Conservation (phyloP, 2,113 vertebrate genomes). For the Neomonachus schauinslandi region DNA sequence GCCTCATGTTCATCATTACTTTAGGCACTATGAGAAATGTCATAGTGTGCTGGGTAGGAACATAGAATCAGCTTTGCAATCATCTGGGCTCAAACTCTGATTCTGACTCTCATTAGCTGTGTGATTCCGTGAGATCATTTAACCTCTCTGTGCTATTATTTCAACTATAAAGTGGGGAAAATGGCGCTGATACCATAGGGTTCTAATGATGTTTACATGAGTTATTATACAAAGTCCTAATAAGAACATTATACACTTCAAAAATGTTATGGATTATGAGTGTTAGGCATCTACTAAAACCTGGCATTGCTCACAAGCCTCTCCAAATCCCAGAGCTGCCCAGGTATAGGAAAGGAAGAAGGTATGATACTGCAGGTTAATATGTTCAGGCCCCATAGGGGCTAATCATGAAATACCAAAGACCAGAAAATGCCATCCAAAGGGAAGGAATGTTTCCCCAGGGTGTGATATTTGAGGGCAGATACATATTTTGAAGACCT, state of each 20-base stretch:
- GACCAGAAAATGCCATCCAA: neutral
- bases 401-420: neutral
- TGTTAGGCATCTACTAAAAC: neutral
- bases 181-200: neutral
- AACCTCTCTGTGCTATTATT: neutral
- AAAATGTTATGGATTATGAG: neutral
- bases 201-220: neutral
- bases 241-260: neutral
- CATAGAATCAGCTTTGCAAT: neutral
- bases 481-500: neutral
- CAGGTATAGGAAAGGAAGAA: fast-evolving
- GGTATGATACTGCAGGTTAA: neutral
- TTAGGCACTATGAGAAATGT: neutral
- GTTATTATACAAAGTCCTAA: neutral
- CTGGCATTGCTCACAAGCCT: neutral
- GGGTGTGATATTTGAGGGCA: fast-evolving
- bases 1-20: neutral
- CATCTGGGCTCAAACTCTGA: neutral
- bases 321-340: neutral
- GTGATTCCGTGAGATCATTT: neutral
- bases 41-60: neutral
- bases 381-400: neutral
- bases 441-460: neutral
- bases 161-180: neutral
- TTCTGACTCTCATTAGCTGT: neutral